These are phyloP conservation scores for Netelia virgata DNA, from an alignment of 2,888 invertebrate genomes.

Conservation along the genomic window DNA sequence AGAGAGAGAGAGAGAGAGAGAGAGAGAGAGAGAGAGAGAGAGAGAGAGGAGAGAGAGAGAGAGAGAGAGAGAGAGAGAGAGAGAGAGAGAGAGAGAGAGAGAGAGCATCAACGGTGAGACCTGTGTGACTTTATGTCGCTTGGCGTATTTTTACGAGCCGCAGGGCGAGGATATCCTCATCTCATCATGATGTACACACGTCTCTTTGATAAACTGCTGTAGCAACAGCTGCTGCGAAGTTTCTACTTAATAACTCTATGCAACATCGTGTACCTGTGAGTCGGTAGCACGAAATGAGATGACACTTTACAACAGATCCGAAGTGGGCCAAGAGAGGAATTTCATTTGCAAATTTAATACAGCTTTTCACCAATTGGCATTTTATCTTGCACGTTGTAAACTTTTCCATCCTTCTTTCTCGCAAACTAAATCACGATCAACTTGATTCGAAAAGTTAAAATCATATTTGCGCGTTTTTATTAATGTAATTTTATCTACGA, in stretches of 20 bases:
- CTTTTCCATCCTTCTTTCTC: too few relatives aligned
- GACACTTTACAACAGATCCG: background rate
- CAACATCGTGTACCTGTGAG: background rate
- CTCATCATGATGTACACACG: background rate
- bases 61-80: conserved; percentile 7
- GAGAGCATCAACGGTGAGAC: conserved; percentile 26
- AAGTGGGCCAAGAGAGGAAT: background rate
- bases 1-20: conserved; percentile 7
- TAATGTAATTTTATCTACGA: too few relatives aligned
- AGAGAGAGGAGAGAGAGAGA: background rate
- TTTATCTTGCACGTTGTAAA: too few relatives aligned
- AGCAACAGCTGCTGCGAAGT: conserved; percentile 6
- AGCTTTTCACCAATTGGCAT: too few relatives aligned
- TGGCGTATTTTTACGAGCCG: conserved; percentile 3
- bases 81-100: conserved; percentile 15
- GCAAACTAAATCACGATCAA: too few relatives aligned
- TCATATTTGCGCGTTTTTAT: too few relatives aligned
- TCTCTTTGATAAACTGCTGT: conserved; percentile 9
- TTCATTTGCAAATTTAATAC: background rate
- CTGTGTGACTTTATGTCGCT: background rate
- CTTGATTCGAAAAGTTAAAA: too few relatives aligned
- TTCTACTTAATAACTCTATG: conserved; percentile 6
- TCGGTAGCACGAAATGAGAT: background rate
- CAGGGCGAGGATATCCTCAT: background rate
- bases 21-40: conserved; percentile 8